Evolutionary conservation across 2,797 vertebrate species (phyloP), one percentile per base, ranked within the genome.

Genomic region (Parauchenoglanis ngamensis): DNA sequence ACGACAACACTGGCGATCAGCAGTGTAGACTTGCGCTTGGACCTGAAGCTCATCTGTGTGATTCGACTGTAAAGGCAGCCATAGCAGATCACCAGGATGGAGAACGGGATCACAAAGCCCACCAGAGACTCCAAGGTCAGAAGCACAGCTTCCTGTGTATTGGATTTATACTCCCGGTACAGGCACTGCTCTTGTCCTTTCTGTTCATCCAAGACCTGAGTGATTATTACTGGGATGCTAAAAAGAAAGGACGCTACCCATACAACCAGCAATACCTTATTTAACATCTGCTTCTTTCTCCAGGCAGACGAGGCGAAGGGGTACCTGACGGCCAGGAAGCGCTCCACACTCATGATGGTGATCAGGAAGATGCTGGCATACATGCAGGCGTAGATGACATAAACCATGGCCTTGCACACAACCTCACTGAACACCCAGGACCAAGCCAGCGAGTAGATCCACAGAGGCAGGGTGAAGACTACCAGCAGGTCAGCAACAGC

Each of bases 341-440:
- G 93, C 65, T 97, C 97, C 85, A 97, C 91, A 7, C 96, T 97
- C 95, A 98, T 96, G 12, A 96, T 88, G 3, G 95, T 97, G 87
- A 98, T 96, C 88, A 97, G 92, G 91, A 98, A 97, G 88, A 98
- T 94, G 0, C 97, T 97, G 87, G 95, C 94, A 85, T 97, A 98
- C 96, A 98, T 97, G 87, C 95, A 97, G 82, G 95, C 94, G 25
- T 96, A 93, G 91, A 97, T 95, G 31, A 96, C 2, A 40, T 95
- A 97, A 70, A 95, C 95, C 76, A 97, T 93, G 31, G 90, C 92
- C 92, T 97, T 97, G 89, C 96, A 96, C 73, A 76, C 86, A 56
- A 13, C 76, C 5, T 94, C 85, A 19, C 96, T 96, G 77, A 97
- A 97, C 90, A 97, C 90, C 97, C 97, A 97, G 1, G 94, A 94